Evolutionary conservation across 2,888 invertebrate species (phyloP).

Genomic region (Rhingia rostrata): DNA sequence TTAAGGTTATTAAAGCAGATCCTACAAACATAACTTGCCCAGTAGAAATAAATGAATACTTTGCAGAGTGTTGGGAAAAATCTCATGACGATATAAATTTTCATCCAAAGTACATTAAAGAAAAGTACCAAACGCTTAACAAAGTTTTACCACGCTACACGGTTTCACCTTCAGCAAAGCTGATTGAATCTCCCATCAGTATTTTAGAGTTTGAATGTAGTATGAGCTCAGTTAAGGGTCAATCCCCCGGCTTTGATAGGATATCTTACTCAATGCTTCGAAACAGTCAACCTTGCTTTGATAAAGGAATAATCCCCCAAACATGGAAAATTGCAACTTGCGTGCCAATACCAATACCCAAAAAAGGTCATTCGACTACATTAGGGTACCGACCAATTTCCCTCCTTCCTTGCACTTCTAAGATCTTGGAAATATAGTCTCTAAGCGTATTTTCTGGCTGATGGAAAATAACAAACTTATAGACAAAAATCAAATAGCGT

Average conservation of each 20-base stretch:
- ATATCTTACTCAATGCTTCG: conserved; percentile 11
- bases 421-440: background rate
- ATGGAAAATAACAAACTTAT: conserved; percentile 24
- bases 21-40: background rate
- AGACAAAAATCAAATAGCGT: conserved; percentile 30
- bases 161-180: too few species aligned
- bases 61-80: background rate
- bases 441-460: conserved; percentile 76
- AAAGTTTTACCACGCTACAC: background rate
- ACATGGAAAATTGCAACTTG: conserved; percentile 15
- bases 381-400: conserved; percentile 2
- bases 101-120: background rate
- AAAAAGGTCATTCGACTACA: background rate
- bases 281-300: background rate
- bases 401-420: conserved; percentile 2
- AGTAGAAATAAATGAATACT: background rate
- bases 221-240: background rate
- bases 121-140: background rate
- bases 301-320: conserved; percentile 1
- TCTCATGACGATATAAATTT: conserved; percentile 3
- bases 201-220: conserved; percentile 3
- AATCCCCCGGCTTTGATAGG: conserved; percentile 10
- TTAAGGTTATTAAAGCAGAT: background rate
- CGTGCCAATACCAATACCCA: conserved; percentile 7
- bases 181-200: background rate